Percentiles rank a stretch among this genome's conserved stretches.
Evolutionary conservation across 2,888 invertebrate species (phyloP).

Genomic region (Lymantria dispar): DNA sequence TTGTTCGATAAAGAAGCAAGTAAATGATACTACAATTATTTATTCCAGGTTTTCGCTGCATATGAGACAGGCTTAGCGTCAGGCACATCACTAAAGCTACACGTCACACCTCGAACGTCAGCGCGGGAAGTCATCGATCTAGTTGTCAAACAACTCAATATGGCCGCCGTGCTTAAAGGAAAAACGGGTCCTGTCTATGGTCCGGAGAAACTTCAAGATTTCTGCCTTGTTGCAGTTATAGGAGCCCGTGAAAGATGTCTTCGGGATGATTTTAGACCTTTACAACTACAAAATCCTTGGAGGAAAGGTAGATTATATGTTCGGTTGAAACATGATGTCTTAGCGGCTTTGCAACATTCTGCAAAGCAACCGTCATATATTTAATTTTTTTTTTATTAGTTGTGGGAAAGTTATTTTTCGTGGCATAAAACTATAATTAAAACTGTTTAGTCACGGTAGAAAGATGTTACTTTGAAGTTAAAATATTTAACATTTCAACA

Average conservation of each 20-base stretch:
- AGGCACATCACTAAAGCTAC: conserved; percentile 96
- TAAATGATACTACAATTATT: conserved; percentile 1
- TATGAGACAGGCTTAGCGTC: conserved; percentile 97
- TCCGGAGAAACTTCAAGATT: conserved; percentile 91
- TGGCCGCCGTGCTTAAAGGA: conserved; percentile 93
- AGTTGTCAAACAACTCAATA: conserved; percentile 97
- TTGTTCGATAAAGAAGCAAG: background rate
- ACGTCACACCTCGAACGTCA: conserved; percentile 95
- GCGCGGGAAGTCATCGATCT: conserved; percentile 97
- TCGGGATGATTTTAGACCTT: conserved; percentile 95
- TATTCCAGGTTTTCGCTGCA: conserved; percentile 94
- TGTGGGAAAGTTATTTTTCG: background rate
- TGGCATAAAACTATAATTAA: conserved; percentile 33
- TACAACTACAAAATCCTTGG: conserved; percentile 98
- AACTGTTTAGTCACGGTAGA: conserved; percentile 31
- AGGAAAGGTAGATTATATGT: conserved; percentile 96
- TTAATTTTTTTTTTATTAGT: conserved; percentile 40
- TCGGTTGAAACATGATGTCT: conserved; percentile 93
- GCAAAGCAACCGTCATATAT: conserved; percentile 89
- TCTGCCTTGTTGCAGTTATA: conserved; percentile 97
- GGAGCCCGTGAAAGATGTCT: conserved; percentile 97
- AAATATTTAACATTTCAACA: too few relatives aligned
- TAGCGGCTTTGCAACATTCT: conserved; percentile 94
- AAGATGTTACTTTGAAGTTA: conserved; percentile 2
- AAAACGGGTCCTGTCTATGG: conserved; percentile 93